Evolutionary conservation across 2,888 invertebrate genomes (phyloP), one percentile per base, ranked within the genome.

Genomic region (Lasioglossum vierecki): DNA sequence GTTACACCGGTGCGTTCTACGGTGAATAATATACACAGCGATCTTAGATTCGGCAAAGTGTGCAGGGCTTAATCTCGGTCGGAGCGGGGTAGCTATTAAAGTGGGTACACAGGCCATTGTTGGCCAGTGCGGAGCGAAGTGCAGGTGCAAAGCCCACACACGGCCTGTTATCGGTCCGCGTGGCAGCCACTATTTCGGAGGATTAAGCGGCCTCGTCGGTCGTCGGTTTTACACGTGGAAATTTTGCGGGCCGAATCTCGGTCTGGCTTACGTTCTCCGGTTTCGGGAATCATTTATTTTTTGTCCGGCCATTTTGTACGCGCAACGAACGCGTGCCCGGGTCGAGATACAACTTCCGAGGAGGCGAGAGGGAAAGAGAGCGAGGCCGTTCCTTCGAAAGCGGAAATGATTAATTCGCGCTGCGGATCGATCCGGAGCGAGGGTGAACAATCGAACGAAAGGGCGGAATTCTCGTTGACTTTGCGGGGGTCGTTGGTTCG

Each of bases 81-180:
- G 77, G 46, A 5, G 35, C 4, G 44, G 79, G 44, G 46, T 76
- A 85, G 83, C 82, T 84, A 85, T 88, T 88, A 87, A 82, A 81
- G 82, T 77, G 84, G 87, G 84, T 85, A 87, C 87, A 83, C 81
- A 80, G 81, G 75, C 79, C 87, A 88, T 85, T 85, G 88, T 88
- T 80, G 78, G 83, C 63, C 71, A 72, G 63, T 63, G 46, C 68
- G 39, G 76, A 66, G 77, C 73, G 76, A 78, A 71, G 73, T 80
- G 80, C 80, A 89, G 86, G 87, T 89, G 89, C 70, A 89, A 87
- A 88, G 85, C 79, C 81, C 83, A 83, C 82, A 74, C 79, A 84
- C 79, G 79, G 80, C 79, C 82, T 74, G 88, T 88, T 88, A 88
- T 88, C 88, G 88, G 71, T 63, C 66, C 77, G 63, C 72, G 72